These are phyloP conservation scores for Dermatemys mawii DNA, from an alignment of 2,113 vertebrate species.

Conservation along the genomic window DNA sequence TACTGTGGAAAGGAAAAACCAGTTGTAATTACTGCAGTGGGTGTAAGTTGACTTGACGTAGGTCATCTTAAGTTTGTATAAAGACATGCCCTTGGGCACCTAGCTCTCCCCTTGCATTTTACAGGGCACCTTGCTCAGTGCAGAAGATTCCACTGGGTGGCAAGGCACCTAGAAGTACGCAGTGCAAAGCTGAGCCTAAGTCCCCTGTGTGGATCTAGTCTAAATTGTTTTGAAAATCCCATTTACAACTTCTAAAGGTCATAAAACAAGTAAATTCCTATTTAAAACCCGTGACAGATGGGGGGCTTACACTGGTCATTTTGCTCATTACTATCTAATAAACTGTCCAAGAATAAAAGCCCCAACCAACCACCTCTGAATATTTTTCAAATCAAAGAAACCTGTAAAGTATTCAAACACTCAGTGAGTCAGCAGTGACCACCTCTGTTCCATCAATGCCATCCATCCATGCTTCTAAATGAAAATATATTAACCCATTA, in stretches of 20 bases:
- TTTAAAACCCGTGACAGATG: accelerated
- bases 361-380: background rate
- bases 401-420: background rate
- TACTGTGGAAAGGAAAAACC: no score
- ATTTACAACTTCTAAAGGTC: background rate
- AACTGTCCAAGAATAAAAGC: background rate
- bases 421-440: background rate
- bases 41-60: no score
- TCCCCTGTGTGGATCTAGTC: background rate
- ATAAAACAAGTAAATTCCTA: accelerated
- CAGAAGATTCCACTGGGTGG: background rate
- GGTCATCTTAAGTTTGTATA: no score
- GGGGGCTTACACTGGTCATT: background rate
- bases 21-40: no score
- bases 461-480: background rate
- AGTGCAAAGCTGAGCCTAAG: background rate
- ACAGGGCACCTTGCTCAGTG: background rate
- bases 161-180: background rate
- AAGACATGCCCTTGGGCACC: no score
- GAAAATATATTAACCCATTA: background rate
- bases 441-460: background rate
- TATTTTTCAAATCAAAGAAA: background rate
- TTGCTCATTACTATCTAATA: background rate
- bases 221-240: background rate
- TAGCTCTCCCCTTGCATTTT: background rate